Base-by-base conservation (phyloP, 2,113 vertebrate species). In the Lepus europaeus region DNA sequence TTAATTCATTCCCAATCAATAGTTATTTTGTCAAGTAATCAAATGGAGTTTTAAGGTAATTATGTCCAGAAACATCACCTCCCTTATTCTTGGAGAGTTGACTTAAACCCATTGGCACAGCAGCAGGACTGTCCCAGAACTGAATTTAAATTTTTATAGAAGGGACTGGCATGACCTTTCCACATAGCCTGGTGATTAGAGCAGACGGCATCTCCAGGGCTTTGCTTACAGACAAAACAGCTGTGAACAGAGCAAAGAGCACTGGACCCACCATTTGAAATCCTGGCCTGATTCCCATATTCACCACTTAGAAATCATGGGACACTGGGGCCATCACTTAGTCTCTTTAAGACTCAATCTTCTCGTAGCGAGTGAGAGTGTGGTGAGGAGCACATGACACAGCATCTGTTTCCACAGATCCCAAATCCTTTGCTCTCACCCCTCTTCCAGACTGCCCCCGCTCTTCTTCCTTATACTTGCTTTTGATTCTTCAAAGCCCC, bases 291-390 rank as follows among this genome's bases (percentile, higher is more conserved):
- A 31, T 14, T 81, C 39, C 33, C 31, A 4, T 2, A 63, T 9
- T 10, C 11, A 2, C 17, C 33, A 2, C 29, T 76, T 0, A 33
- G 72, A 70, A 66, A 2, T 39, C 10, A 9, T 0, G 31, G 0
- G 2, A n/a, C 25, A 2, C 0, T 0, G 9, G 33, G 51, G 72
- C 22, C 9, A 0, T 59, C 27, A 9, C 13, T 12, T 25, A 12
- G 31, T 49, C 23, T 16, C 45, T 72, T 4, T 16, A 22, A 85
- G 53, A 70, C 83, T 78, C 74, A 22, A 2, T 8, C 27, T n/a
- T 31, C 49, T 81, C 69, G 27, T 59, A 51, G 61, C 19, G 4
- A 16, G 36, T 45, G 27, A 36, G 49, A 93, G 1, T 17, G 66
- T 13, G 51, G 63, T 25, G 23, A 51, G 1, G 36, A 72, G 6